A percentile compares a stretch with the other conserved stretches of the same genome.
These are phyloP conservation scores for Orchesella flavescens DNA, from an alignment of 2,888 invertebrate species.

Conservation along the genomic window DNA sequence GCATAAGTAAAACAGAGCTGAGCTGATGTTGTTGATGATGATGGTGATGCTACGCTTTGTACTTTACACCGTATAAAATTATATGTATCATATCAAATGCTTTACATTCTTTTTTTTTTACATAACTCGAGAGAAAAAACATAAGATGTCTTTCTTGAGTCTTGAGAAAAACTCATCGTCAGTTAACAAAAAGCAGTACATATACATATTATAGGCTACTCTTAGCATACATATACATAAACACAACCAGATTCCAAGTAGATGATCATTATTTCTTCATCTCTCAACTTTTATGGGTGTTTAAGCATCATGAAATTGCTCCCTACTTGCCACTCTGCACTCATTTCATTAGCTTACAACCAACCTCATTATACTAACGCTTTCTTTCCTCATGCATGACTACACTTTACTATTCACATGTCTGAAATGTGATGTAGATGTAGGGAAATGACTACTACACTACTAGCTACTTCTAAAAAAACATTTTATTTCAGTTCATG, in stretches of 20 bases:
- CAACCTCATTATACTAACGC: conserved; percentile 40
- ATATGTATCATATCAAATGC: too few species aligned
- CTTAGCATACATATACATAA: neutral
- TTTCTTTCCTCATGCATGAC: conserved; percentile 3
- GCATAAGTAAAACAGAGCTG: too few species aligned
- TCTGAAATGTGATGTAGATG: neutral
- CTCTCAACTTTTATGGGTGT: conserved; percentile 43
- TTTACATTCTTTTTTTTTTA: too few species aligned
- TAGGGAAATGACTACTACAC: neutral
- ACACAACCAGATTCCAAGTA: conserved; percentile 11
- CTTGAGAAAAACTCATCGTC: neutral
- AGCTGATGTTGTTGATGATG: neutral
- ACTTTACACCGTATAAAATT: neutral
- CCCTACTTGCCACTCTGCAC: conserved; percentile 41
- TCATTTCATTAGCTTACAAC: conserved; percentile 30
- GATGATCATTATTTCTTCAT: conserved; percentile 45
- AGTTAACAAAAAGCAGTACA: too few species aligned
- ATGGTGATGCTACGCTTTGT: neutral
- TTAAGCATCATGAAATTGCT: conserved; percentile 53
- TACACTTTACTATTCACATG: neutral
- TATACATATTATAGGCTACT: neutral
- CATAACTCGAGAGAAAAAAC: too few species aligned
- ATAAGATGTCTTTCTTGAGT: neutral
- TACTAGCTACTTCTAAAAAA: neutral
- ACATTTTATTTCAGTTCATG: neutral